Evolutionary conservation across 2,113 vertebrate genomes (phyloP).

Genomic region (Octodon degus): DNA sequence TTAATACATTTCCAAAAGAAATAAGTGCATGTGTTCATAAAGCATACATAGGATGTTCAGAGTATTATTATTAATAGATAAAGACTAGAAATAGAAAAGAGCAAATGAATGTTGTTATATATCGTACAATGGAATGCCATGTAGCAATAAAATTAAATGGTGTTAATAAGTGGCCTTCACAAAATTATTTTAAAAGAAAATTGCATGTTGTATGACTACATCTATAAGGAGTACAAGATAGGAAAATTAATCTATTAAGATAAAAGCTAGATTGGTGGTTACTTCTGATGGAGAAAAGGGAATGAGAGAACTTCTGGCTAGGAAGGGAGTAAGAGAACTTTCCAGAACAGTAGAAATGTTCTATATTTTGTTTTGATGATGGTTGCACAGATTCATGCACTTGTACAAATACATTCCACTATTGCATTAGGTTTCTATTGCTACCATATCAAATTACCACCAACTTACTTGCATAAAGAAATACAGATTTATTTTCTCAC

Average conservation of each 20-base stretch:
- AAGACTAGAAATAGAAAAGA: background rate
- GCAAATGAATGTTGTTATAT: background rate
- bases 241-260: background rate
- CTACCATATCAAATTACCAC: background rate
- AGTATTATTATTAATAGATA: background rate
- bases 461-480: background rate
- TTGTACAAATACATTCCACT: background rate
- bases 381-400: background rate
- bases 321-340: background rate
- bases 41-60: background rate
- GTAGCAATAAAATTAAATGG: background rate
- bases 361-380: background rate
- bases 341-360: background rate
- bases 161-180: background rate
- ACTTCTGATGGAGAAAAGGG: background rate
- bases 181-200: slow-evolving; percentile 37
- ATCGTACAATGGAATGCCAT: background rate
- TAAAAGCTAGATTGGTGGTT: background rate
- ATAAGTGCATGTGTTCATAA: background rate
- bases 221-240: background rate
- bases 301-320: background rate
- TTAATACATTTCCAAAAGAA: background rate
- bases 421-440: background rate
- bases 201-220: background rate
- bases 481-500: background rate